Evolutionary conservation across 1,140 invertebrate species (phyloP), one percentile per base, ranked within the genome.

Genomic region (Gonatopus flavifemur): DNA sequence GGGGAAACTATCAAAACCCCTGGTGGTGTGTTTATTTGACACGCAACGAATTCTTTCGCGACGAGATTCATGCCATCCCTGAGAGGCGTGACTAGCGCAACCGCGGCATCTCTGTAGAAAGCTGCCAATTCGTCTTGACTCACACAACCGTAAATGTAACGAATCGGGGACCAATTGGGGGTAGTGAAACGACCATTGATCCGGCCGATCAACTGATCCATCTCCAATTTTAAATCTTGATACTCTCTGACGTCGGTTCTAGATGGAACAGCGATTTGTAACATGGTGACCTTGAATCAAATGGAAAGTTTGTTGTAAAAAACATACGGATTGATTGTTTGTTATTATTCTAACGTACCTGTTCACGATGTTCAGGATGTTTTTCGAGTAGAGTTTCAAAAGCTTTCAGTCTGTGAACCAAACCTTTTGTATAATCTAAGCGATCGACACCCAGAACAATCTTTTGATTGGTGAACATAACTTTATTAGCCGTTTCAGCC

Each of bases 51-150:
- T 72, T 96, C 93, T 73, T 96, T 95, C 4, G 92, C 92, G 0
- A 95, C 92, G 33, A 96, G 79, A 77, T 96, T 96, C 93, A 96
- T 96, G 35, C 93, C 93, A 69, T 95, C 93, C 33, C 92, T 77
- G 0, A 94, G 72, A 0, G 92, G 92, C 0, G 92, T 94, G 0
- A 95, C 91, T 13, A 94, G 71, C 15, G 88, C 90, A 0, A 96
- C 90, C 0, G 89, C 86, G 0, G 91, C 85, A 62, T 94, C 91
- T 13, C 91, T 79, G 72, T 93, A 93, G 55, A 93, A 88, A 0
- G 89, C 89, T 2, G 91, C 90, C 21, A 95, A 67, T 64, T 93
- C 89, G 57, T 89, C 86, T 75, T 94, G 91, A 46, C 85, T 88
- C 0, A 94, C 86, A 67, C 89, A 93, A 1, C 91, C 91, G 67